phyloP scores from a whole-genome alignment of 2,113 vertebrate genomes.

The Lipophrys pholis region DNA sequence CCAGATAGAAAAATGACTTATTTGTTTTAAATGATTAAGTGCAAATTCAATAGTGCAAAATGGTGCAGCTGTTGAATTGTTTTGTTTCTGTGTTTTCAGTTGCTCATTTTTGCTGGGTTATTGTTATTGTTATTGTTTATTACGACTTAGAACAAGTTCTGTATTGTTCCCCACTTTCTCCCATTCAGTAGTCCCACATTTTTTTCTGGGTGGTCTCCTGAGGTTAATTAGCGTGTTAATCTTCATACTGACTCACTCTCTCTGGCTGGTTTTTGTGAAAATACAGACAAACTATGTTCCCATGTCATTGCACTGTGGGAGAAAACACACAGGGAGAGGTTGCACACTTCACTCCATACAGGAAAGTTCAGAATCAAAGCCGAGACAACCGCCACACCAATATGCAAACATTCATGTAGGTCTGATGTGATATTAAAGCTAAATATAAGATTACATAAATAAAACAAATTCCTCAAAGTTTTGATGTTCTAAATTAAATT shows the following conservation, averaged over 20 bases:
- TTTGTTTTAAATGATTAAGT: not conserved
- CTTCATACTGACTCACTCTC: not conserved
- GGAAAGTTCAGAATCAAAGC: too few relatives aligned
- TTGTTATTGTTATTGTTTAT: not conserved
- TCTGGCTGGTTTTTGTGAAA: too few relatives aligned
- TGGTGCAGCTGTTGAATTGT: slow-evolving; percentile 1
- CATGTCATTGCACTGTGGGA: too few relatives aligned
- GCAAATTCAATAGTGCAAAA: slow-evolving; percentile 5
- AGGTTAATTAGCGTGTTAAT: slow-evolving; percentile 17
- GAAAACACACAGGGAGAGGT: too few relatives aligned
- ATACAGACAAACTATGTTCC: not conserved
- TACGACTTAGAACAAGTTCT: slow-evolving; percentile 22
- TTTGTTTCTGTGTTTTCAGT: slow-evolving; percentile 29
- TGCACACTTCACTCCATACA: too few relatives aligned
- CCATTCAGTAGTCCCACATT: not conserved
- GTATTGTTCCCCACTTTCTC: slow-evolving; percentile 20
- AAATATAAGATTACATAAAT: too few relatives aligned
- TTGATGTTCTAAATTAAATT: too few relatives aligned
- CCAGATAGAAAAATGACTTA: not conserved
- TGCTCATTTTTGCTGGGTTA: slow-evolving; percentile 16
- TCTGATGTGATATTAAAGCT: too few relatives aligned
- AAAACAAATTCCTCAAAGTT: too few relatives aligned
- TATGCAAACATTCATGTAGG: too few relatives aligned
- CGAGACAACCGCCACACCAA: too few relatives aligned
- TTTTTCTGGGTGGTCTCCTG: slow-evolving; percentile 5